Evolutionary conservation across 2,113 vertebrate genomes (phyloP), one percentile per base, ranked within the genome.

Genomic region (Silurus meridionalis): DNA sequence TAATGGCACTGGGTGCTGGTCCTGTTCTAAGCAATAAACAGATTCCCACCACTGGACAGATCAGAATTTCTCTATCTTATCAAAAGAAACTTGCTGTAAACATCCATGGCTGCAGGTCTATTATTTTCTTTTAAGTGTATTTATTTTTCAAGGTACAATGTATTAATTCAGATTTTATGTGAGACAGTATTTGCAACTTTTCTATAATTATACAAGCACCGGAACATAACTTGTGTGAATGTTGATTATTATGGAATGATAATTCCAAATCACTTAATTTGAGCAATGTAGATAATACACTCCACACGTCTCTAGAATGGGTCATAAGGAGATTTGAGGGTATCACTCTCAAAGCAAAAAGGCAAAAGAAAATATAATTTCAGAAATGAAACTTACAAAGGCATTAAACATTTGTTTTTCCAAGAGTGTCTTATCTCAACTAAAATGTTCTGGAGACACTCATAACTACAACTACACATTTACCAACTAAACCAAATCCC

Each of bases 81-180:
- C 94, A 96, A 11, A 94, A 90, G 4, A 96, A 95, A 90, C 95
- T 98, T 53, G 74, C 94, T 37, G 90, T 96, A 89, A 85, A 93
- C 0, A 87, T 97, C 19, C 96, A 97, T 19, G 84, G 91, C 83
- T 98, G 97, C 96, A 97, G 97, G 97, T 98, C 37, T 75, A 17
- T 74, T 13, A 23, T 48, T 74, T 63, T 50, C 66, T 13, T 23
- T 23, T 28, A 28, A n/a, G 52, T 74, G 13, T 7, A 67, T 55
- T 67, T 5, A 61, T 58, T 61, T 10, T 25, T 46, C 15, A 5
- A 28, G 8, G 15, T 53, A n/a, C 0, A 25, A 53, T 77, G 11
- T 55, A 55, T 25, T 6, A 10, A 77, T 53, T 25, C 21, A 9
- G 23, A 23, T n/a, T 14, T 14, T 14, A 77, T n/a, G 23, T n/a